Evolutionary conservation across 2,797 vertebrate species (phyloP), one percentile per base, ranked within the genome.

Genomic region (Molossus alvarezi): DNA sequence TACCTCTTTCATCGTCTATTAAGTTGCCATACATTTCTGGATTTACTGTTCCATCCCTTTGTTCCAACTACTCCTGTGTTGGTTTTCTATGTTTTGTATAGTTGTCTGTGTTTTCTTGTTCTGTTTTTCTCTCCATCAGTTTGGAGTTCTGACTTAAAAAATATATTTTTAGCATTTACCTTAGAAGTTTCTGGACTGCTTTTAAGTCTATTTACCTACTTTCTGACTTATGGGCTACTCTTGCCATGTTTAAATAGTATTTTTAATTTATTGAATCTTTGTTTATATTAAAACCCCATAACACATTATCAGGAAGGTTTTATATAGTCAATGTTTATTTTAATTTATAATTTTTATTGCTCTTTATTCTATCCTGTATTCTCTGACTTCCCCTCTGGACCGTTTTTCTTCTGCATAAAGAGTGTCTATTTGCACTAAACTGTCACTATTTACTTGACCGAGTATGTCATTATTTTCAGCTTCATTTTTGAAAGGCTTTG

Each of bases 221-320:
- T 33, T 60, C 25, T 89, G 64, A 60, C n/a, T 94, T 41, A 25
- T 9, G 14, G 76, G 17, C 21, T 23, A 14, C 14, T 62, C 53
- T 83, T 9, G 17, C 23, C 33, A 21, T 69, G 27, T 84, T 58
- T 84, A 58, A 55, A 10, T 57, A 15, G 25, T 57, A 48, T 69
- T 93, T 80, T 57, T 29, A 58, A 51, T 55, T 57, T 62, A 94
- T 51, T 55, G 91, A 55, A 64, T 73, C 33, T 65, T 87, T 67
- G 17, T 75, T 76, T 87, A 48, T 88, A 33, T 91, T 53, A 65
- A 83, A 87, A 65, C 27, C 45, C 8, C 48, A 37, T 76, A 62
- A 91, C 33, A 69, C 18, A 77, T 23, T 69, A 41, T 45, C 53
- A 71, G 77, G 88, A 64, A 57, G 87, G 60, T 83, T 93, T 90